Percentiles rank a stretch among this genome's conserved stretches.
Evolutionary conservation across 2,888 invertebrate species (phyloP).

Genomic region (Parapristionchus giblindavisi): DNA sequence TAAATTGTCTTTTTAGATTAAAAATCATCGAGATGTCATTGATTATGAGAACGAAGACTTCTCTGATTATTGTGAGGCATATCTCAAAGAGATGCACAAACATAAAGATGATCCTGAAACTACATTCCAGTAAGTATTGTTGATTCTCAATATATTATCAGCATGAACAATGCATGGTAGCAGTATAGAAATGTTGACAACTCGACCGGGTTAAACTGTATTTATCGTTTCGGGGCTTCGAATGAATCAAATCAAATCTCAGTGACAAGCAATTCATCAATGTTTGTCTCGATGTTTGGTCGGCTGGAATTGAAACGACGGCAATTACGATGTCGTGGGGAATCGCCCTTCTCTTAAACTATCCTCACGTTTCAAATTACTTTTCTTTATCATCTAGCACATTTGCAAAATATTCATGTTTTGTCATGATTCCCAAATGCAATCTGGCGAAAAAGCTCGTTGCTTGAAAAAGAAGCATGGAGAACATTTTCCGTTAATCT

Average conservation of each 20-base stretch:
- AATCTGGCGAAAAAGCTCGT: no score
- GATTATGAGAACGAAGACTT: slow-evolving; percentile 24
- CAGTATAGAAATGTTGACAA: no score
- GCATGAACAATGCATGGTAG: no score
- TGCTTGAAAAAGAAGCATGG: no score
- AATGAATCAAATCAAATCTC: neutral
- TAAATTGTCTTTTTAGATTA: slow-evolving; percentile 4
- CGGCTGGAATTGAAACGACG: slow-evolving; percentile 56
- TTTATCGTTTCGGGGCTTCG: no score
- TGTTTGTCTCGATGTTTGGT: slow-evolving; percentile 49
- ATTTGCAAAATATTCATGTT: no score
- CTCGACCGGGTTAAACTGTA: no score
- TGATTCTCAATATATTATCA: no score
- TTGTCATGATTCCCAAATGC: no score
- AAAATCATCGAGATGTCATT: neutral
- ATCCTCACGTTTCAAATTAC: slow-evolving; percentile 38
- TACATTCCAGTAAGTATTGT: neutral
- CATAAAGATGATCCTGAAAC: neutral
- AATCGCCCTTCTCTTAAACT: slow-evolving; percentile 43
- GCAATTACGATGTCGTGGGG: slow-evolving; percentile 53
- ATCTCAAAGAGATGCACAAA: slow-evolving; percentile 36
- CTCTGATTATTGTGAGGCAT: slow-evolving; percentile 32
- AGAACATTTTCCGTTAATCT: no score
- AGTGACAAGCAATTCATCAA: slow-evolving; percentile 38
- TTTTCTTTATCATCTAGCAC: no score